Evolutionary conservation across 2,113 vertebrate genomes (phyloP), one percentile per base, ranked within the genome.

Genomic region (Varanus salvator): DNA sequence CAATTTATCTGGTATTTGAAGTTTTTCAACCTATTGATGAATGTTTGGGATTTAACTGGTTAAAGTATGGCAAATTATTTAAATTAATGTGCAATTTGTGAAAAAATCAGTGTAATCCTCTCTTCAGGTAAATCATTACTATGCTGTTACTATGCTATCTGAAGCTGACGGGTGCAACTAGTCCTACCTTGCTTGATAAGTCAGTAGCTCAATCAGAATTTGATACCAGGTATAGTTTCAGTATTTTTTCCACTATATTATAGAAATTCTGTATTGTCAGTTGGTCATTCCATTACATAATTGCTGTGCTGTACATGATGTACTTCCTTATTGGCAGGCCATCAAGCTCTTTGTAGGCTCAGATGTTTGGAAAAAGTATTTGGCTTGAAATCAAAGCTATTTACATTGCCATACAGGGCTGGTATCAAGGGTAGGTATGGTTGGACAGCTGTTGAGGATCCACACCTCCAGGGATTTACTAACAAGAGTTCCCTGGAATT

Each of bases 191-290:
- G 21, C 23, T 87, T 87, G 31, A 44, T 50, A 54, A 76, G 25
- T 86, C 52, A 86, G 23, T 54, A 19, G 50, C n/a, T 86, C 27
- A 57, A 86, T 38, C 17, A 74, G 27, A 66, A 77, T 76, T 75
- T 89, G 87, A 64, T 17, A 34, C 52, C 38, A 83, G 19, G 34
- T 74, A 17, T 83, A 80, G 76, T 84, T 64, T 50, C 72, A 64
- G 6, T n/a, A 38, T 14, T 29, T 54, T 52, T 3, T 50, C 44
- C 54, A 29, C 23, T 48, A 64, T 27, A 3, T 75, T 34, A 9
- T 76, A 44, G 84, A 84, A 84, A 84, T 75, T 14, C 52, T 72
- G 34, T 64, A 75, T 83, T 89, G 38, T 50, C 27, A 66, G 86
- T 71, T 82, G 80, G 64, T 66, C 19, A 52, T 76, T 76, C 19